Percentiles rank a stretch among this genome's conserved stretches.
These are phyloP conservation scores for Porphyrio hochstetteri DNA, from an alignment of 2,113 vertebrate genomes.

Conservation along the genomic window DNA sequence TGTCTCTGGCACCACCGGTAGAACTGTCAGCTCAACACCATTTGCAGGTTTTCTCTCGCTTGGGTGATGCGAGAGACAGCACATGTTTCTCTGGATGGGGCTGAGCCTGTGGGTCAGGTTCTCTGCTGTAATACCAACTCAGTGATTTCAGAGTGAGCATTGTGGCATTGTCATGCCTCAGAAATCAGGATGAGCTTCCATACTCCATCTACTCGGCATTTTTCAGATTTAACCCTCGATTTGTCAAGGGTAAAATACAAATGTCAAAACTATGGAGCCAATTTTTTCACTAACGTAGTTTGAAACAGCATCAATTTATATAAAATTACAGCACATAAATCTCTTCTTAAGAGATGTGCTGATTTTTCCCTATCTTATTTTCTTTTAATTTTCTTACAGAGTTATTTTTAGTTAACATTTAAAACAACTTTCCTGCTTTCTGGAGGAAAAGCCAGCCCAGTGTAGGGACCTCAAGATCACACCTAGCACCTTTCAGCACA, in stretches of 20 bases:
- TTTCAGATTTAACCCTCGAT: neutral
- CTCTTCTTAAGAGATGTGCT: neutral
- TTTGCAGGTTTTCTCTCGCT: neutral
- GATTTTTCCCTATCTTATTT: neutral
- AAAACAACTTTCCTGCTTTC: neutral
- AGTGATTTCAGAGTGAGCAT: neutral
- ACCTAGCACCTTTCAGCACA: neutral
- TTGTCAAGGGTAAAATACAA: neutral
- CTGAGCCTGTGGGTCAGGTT: neutral
- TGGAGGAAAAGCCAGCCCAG: neutral
- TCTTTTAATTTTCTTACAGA: neutral
- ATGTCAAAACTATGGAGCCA: neutral
- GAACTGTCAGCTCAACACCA: constrained; percentile 9
- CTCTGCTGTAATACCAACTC: neutral
- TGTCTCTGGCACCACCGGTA: neutral
- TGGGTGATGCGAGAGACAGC: neutral
- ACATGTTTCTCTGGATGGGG: neutral
- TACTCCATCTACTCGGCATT: neutral
- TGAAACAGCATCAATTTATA: neutral
- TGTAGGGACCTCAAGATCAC: neutral
- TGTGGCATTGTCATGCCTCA: neutral
- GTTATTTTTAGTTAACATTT: neutral
- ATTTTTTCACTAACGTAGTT: neutral
- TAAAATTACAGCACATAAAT: neutral
- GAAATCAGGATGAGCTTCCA: neutral